phyloP scores from a whole-genome alignment of 1,140 invertebrate species.

The Cydia pomonella region DNA sequence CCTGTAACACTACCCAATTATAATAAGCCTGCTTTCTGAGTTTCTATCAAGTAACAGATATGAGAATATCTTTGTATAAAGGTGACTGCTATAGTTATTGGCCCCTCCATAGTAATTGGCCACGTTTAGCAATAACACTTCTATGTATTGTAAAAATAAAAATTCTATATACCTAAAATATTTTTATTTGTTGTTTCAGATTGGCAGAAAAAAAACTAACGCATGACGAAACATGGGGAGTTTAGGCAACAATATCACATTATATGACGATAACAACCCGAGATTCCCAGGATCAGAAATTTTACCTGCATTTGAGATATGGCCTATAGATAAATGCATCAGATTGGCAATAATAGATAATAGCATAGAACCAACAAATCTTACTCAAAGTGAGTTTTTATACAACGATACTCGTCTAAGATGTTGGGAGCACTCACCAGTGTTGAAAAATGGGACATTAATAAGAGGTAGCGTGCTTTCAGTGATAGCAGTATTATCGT shows the following conservation, averaged over 20 bases:
- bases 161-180: too few relatives aligned
- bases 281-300: constrained; percentile 40
- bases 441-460: constrained; percentile 81
- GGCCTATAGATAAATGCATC: constrained; percentile 67
- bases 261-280: constrained; percentile 57
- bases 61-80: too few relatives aligned
- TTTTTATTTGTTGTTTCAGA: constrained; percentile 52
- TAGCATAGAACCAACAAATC: constrained; percentile 38
- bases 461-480: constrained; percentile 84
- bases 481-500: constrained; percentile 85
- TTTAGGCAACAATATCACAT: constrained; percentile 73
- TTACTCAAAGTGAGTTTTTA: constrained; percentile 45
- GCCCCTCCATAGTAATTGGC: too few relatives aligned
- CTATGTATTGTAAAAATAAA: neutral
- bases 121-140: too few relatives aligned
- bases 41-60: too few relatives aligned
- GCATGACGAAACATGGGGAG: constrained; percentile 72
- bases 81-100: too few relatives aligned
- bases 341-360: constrained; percentile 51
- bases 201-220: constrained; percentile 38
- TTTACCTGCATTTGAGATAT: constrained; percentile 40
- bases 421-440: constrained; percentile 84
- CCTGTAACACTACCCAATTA: too few relatives aligned
- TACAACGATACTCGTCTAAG: constrained; percentile 69
- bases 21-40: too few relatives aligned